A percentile compares a stretch with the other conserved stretches of the same genome.
phyloP scores from a whole-genome alignment of 2,888 invertebrate species.

The Tridacna gigas region DNA sequence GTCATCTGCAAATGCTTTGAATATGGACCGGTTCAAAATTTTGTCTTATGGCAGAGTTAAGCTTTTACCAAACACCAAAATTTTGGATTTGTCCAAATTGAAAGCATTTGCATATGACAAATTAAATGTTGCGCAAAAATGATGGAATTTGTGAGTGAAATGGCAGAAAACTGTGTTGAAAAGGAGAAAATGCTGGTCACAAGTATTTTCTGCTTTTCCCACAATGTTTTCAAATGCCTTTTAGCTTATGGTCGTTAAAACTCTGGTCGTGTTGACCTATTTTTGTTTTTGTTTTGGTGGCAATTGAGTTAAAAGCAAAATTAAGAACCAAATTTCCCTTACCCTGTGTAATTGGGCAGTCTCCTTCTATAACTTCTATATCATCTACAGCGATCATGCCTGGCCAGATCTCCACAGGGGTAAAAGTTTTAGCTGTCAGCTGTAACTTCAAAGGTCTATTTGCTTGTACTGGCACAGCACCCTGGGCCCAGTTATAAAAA shows the following conservation, averaged over 20 bases:
- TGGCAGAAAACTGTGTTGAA: too few relatives aligned
- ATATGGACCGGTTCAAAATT: too few relatives aligned
- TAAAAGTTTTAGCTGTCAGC: conserved; percentile 28
- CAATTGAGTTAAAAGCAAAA: too few relatives aligned
- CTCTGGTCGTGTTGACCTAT: not conserved
- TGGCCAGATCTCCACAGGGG: conserved; percentile 21
- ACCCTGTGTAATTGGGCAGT: conserved; percentile 17
- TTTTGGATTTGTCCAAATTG: too few relatives aligned
- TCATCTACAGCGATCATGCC: conserved; percentile 48
- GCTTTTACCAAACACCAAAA: too few relatives aligned
- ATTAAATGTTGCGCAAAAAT: too few relatives aligned
- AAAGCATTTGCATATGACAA: too few relatives aligned
- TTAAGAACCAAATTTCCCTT: not conserved
- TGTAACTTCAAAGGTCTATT: conserved; percentile 12
- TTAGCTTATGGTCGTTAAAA: not conserved
- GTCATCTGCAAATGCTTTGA: too few relatives aligned
- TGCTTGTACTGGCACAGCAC: conserved; percentile 31
- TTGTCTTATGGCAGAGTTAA: too few relatives aligned
- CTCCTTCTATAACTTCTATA: conserved; percentile 23
- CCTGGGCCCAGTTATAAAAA: conserved; percentile 34
- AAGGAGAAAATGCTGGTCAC: not conserved
- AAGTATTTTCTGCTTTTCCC: not conserved
- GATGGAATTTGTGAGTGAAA: too few relatives aligned
- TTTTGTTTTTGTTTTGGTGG: not conserved
- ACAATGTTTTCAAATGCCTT: not conserved